Base-by-base conservation (phyloP, 2,888 invertebrate species). In the Pristionchus maxplancki region DNA sequence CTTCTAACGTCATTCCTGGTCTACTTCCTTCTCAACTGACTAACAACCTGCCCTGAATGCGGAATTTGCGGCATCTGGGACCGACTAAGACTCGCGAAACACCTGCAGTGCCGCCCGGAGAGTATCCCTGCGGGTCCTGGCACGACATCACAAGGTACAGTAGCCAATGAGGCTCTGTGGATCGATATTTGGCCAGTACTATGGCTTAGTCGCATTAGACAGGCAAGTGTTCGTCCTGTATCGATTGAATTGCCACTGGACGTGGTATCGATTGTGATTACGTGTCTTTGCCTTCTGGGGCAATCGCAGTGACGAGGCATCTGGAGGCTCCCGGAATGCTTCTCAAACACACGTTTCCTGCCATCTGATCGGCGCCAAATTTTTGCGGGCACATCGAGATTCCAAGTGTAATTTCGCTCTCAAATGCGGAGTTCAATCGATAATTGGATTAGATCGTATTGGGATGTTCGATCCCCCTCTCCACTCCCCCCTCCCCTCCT, bases 401-500 rank as follows among this genome's bases (percentile, higher is more conserved):
- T 50, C 17, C 24, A 9, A 3, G 15, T 58, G 28, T 2, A 34
- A 20, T 28, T 37, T 34, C 6, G 24, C 8, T 28, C 34, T 20
- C 53, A 28, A 53, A 83, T 24, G 44, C 24, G 6, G 15, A 15
- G 0, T 4, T 6, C 50, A 34, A 34, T 83, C 53, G 82, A 83
- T 58, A 83, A 83, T 83, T 34, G 34, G 28, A 28, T 20, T 9
- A 20, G 28, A 83, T 83, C 24, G 82, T 50, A 83, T 28, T n/a
- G 17, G 82, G 53, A 50, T 53, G 34, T 31, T 83, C 50, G 53
- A 53, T 83, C 82, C 82, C 82, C 44, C 6, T 28, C 9, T 28
- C 28, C 48, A 11, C 81, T 81, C 82, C n/a, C 82, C 44, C 82
- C 24, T 34, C 53, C 82, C 53, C 82, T 53, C 82, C 28, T 48